A percentile compares a stretch with the other conserved stretches of the same genome.
These are phyloP conservation scores for Oncorhynchus nerka DNA, from an alignment of 2,113 vertebrate genomes.

Conservation along the genomic window DNA sequence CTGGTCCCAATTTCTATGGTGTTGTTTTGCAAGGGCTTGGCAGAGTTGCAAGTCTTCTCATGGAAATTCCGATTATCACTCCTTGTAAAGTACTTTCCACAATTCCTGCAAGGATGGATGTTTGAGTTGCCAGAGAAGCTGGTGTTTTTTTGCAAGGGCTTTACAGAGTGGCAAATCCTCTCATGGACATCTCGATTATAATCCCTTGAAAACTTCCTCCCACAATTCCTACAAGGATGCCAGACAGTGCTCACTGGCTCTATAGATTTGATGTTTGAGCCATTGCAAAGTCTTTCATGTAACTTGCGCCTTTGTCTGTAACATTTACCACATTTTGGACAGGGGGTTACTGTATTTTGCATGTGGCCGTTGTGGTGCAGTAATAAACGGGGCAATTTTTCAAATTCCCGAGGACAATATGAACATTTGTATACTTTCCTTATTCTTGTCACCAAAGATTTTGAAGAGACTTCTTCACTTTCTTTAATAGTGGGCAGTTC, in stretches of 20 bases:
- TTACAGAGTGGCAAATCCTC: constrained; percentile 14
- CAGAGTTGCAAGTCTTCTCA: constrained; percentile 17
- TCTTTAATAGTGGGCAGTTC: neutral
- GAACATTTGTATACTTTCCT: constrained; percentile 41
- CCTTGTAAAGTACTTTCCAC: constrained; percentile 16
- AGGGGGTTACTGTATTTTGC: constrained; percentile 53
- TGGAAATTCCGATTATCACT: constrained; percentile 21
- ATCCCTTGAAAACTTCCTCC: neutral
- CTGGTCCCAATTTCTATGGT: neutral
- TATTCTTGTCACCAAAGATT: neutral
- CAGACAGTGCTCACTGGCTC: neutral
- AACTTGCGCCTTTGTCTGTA: constrained; percentile 56
- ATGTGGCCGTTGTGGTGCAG: constrained; percentile 62
- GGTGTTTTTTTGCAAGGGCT: no score
- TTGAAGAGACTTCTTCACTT: neutral
- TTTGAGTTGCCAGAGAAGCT: neutral
- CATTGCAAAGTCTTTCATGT: constrained; percentile 47
- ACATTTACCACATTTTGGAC: constrained; percentile 64
- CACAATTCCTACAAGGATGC: neutral
- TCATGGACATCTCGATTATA: neutral
- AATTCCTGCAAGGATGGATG: constrained; percentile 23
- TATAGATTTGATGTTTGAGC: neutral
- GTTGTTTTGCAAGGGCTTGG: neutral
- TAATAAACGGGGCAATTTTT: constrained; percentile 36
- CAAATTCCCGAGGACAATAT: constrained; percentile 63